phyloP scores from a whole-genome alignment of 2,797 vertebrate species.

The Sebastes itinus region DNA sequence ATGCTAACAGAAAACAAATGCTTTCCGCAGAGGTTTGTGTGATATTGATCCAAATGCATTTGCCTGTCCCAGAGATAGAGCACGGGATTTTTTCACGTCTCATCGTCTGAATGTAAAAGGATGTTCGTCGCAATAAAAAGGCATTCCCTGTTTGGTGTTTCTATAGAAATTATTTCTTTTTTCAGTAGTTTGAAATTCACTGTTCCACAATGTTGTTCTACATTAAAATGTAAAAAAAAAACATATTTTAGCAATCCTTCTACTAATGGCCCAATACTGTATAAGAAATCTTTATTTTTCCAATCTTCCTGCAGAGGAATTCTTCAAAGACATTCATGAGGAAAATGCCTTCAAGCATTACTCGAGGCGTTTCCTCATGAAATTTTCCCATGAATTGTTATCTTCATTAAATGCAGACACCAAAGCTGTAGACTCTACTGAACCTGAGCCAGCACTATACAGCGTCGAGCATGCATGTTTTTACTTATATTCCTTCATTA shows the following conservation, averaged over 20 bases:
- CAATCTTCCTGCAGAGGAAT: slow-evolving; percentile 22
- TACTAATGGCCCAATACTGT: not conserved
- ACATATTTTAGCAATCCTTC: not conserved
- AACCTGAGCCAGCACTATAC: not conserved
- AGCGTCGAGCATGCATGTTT: not conserved
- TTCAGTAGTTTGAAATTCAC: not conserved
- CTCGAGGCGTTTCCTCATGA: slow-evolving; percentile 46
- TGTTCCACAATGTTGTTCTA: not conserved
- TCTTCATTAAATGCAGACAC: slow-evolving; percentile 45
- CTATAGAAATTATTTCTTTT: not conserved
- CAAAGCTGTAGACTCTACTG: not conserved
- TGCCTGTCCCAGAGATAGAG: slow-evolving; percentile 31
- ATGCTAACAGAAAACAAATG: slow-evolving; percentile 23
- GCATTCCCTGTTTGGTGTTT: not conserved
- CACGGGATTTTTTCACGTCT: not conserved
- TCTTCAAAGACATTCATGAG: slow-evolving; percentile 51
- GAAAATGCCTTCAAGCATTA: slow-evolving; percentile 47
- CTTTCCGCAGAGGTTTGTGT: slow-evolving; percentile 35
- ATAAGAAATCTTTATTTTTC: slow-evolving; percentile 28
- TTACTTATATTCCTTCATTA: not conserved
- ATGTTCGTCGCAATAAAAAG: slow-evolving; percentile 1
- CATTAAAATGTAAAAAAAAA: not conserved
- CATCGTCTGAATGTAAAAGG: not conserved
- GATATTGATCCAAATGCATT: slow-evolving; percentile 46
- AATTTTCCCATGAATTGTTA: slow-evolving; percentile 51